A percentile compares a stretch with the other conserved stretches of the same genome.
phyloP scores from a whole-genome alignment of 2,797 vertebrate species.

The Cyprinodon diabolis region DNA sequence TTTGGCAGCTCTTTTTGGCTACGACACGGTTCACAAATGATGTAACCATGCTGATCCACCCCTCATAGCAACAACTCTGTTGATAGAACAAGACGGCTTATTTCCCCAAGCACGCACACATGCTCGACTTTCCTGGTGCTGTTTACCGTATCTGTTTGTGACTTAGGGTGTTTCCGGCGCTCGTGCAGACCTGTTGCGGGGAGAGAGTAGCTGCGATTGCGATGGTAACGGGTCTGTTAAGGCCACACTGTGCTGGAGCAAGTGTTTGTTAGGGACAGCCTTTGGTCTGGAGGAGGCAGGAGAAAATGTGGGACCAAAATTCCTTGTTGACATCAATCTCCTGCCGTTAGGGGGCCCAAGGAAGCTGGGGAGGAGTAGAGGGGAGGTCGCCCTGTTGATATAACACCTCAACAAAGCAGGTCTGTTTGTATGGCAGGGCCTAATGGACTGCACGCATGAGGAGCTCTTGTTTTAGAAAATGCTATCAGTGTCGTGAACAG shows the following conservation, averaged over 20 bases:
- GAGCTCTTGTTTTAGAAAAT: conserved; percentile 72
- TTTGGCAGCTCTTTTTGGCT: conserved; percentile 51
- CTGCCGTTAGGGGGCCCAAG: conserved; percentile 82
- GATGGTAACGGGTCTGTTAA: conserved; percentile 68
- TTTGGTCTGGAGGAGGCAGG: conserved; percentile 69
- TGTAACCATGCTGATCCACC: conserved; percentile 49
- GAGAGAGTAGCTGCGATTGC: conserved; percentile 52
- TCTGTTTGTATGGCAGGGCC: conserved; percentile 78
- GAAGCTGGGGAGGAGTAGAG: conserved; percentile 77
- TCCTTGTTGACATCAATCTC: conserved; percentile 86
- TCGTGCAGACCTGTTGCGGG: conserved; percentile 48
- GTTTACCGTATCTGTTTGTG: conserved; percentile 69
- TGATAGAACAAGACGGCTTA: conserved; percentile 71
- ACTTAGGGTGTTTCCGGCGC: conserved; percentile 72
- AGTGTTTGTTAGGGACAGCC: conserved; percentile 74
- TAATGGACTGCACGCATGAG: conserved; percentile 75
- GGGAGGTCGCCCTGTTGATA: conserved; percentile 81
- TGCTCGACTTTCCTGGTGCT: conserved; percentile 37
- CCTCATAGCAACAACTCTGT: conserved; percentile 65
- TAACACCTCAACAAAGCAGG: conserved; percentile 86
- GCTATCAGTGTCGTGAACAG: conserved; percentile 44
- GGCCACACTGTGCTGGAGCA: conserved; percentile 73
- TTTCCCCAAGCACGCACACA: conserved; percentile 56
- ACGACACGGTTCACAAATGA: conserved; percentile 66
- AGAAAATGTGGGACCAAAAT: conserved; percentile 79